Evolutionary conservation across 2,888 invertebrate genomes (phyloP).

Genomic region (Drosophila picticornis): DNA sequence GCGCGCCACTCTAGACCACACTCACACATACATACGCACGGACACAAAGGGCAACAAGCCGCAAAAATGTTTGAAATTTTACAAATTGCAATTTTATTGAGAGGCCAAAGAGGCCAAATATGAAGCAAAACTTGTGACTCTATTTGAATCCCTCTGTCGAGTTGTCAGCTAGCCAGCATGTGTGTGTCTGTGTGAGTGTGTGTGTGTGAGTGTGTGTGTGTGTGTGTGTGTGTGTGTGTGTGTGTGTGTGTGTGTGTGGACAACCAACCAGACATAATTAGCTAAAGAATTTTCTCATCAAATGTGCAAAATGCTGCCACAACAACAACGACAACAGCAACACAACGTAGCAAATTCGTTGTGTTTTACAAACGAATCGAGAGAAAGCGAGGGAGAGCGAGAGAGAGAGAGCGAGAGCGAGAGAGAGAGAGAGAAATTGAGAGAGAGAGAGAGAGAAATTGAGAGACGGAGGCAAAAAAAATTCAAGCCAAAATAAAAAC

Average conservation of each 20-base stretch:
- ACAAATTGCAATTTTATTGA: conserved; percentile 75
- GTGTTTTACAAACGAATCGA: conserved; percentile 24
- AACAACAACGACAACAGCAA: conserved; percentile 24
- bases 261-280: conserved; percentile 75
- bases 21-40: conserved; percentile 27
- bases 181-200: neutral
- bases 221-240: neutral
- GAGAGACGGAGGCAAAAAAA: conserved; percentile 48
- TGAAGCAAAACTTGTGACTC: conserved; percentile 62
- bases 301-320: conserved; percentile 66
- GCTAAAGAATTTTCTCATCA: conserved; percentile 78
- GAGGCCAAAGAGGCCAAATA: conserved; percentile 58
- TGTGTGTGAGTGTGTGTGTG: neutral
- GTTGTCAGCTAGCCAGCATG: neutral
- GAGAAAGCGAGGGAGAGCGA: neutral
- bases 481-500: conserved; percentile 50
- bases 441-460: neutral
- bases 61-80: conserved; percentile 74
- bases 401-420: neutral
- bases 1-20: conserved; percentile 58
- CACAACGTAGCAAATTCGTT: conserved; percentile 16
- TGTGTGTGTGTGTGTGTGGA: conserved; percentile 47
- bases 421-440: conserved; percentile 11
- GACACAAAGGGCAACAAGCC: conserved; percentile 68
- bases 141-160: conserved; percentile 48